These are phyloP conservation scores for Mamestra brassicae DNA, from an alignment of 2,888 invertebrate species.

Conservation along the genomic window DNA sequence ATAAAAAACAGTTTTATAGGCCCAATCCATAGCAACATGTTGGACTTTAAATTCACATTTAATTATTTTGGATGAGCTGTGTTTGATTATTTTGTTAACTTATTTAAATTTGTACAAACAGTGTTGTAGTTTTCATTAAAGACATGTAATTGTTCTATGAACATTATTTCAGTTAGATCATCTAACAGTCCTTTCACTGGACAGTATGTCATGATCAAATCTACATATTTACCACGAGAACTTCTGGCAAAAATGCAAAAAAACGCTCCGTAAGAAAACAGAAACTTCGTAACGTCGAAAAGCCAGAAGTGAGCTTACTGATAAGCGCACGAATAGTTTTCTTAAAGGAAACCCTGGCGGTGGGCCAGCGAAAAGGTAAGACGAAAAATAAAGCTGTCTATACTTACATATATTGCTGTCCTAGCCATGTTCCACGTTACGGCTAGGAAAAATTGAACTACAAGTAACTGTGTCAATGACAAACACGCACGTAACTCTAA, in stretches of 20 bases:
- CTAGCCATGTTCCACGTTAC: conserved; percentile 22
- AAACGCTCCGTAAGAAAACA: conserved; percentile 20
- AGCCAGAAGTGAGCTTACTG: conserved; percentile 47
- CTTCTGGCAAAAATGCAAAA: conserved; percentile 13
- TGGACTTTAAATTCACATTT: too few species aligned
- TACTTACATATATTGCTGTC: conserved; percentile 35
- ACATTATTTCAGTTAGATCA: not conserved
- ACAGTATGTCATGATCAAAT: not conserved
- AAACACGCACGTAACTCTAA: conserved; percentile 72
- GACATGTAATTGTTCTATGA: not conserved
- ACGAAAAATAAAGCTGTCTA: conserved; percentile 56
- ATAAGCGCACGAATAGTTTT: conserved; percentile 53
- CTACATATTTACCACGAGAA: not conserved
- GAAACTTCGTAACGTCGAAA: conserved; percentile 16
- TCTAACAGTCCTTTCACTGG: not conserved
- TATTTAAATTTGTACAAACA: not conserved
- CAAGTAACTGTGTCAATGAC: conserved; percentile 73
- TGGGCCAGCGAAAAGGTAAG: conserved; percentile 56
- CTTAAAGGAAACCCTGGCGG: conserved; percentile 48
- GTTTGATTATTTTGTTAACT: not conserved
- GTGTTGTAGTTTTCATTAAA: not conserved
- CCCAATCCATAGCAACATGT: too few species aligned
- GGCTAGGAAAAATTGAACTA: conserved; percentile 46
- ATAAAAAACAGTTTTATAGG: too few species aligned
- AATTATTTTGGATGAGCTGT: too few species aligned